Base-by-base conservation (phyloP, 2,113 vertebrate species). In the Tiliqua scincoides region DNA sequence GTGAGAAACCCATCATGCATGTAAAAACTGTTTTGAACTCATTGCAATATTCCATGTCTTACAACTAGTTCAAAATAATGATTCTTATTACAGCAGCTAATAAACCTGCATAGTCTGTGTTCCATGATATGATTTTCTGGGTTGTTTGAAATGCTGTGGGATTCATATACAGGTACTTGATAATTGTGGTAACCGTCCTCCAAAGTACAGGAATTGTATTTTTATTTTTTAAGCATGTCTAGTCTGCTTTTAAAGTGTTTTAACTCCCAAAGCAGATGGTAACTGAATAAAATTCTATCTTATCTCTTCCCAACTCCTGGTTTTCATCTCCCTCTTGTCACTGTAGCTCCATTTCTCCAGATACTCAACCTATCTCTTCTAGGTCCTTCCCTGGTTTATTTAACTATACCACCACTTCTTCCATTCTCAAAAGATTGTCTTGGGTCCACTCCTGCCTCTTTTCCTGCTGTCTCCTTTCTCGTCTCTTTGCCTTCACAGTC, bases 61-160 rank as follows among this genome's bases (percentile, higher is more conserved):
- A 67, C 8, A 65, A 77, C 40, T 25, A 15, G 32, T 37, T 79
- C 27, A 57, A 12, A 3, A 57, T 86, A 74, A 63, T 74, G 87
- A 82, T 74, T 82, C 25, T 30, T 27, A 32, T 65, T 76, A 59
- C 67, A 25, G 72, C 0, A 85, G 4, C 18, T 79, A 85, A 72
- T 79, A 88, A 88, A 70, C 1, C 25, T 65, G 75, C 63, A 89
- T 83, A 62, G 80, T 79, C 48, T 73, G 76, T 87, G 18, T 73
- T 74, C 1, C 84, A 30, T 70, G 32, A 79, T 90, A 20, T n/a
- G 80, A 78, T 82, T 83, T 35, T 21, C 8, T 77, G 73, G n/a
- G 43, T 3, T 59, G 78, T 21, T 57, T 40, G 4, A 17, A 9
- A 35, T 89, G 54, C 61, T 76, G 25, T 23, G 52, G 71, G 57